Conservation (phyloP, 2,113 vertebrate species). For the Phylloscopus whistleri region DNA sequence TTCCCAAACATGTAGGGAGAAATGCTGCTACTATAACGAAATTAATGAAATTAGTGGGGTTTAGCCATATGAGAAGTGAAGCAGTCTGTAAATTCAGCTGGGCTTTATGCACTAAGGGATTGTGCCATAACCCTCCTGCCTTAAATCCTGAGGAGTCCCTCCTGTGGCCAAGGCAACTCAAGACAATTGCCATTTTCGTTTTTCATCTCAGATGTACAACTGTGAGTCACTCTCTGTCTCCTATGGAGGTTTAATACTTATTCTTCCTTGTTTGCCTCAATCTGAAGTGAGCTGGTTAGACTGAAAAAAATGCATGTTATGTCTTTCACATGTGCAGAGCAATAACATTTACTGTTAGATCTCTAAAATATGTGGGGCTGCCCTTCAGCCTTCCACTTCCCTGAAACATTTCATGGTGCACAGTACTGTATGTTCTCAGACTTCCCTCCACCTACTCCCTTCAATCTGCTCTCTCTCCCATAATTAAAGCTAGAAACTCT, state of each 20-base stretch:
- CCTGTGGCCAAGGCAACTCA: background rate
- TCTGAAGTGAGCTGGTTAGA: constrained; percentile 26
- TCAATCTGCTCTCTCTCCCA: constrained; percentile 56
- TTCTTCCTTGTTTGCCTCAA: constrained; percentile 34
- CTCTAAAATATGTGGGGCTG: constrained; percentile 48
- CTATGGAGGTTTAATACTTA: constrained; percentile 14
- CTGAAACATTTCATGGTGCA: constrained; percentile 28
- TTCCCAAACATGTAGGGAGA: background rate
- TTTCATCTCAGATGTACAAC: background rate
- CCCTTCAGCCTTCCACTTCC: constrained; percentile 60
- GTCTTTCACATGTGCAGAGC: constrained; percentile 66
- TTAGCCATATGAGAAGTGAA: background rate
- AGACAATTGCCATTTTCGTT: background rate
- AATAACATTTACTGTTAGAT: constrained; percentile 61
- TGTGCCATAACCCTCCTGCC: background rate
- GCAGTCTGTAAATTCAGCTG: background rate
- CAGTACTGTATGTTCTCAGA: constrained; percentile 57
- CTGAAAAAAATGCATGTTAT: constrained; percentile 48
- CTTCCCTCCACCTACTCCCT: constrained; percentile 58
- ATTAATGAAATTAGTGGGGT: background rate
- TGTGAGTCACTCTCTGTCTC: constrained; percentile 30
- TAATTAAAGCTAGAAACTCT: constrained; percentile 59
- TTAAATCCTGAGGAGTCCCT: background rate
- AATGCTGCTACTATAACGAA: background rate
- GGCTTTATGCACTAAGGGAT: background rate